Conservation (phyloP, 2,888 invertebrate species). For the Drosophila peninsularis region DNA sequence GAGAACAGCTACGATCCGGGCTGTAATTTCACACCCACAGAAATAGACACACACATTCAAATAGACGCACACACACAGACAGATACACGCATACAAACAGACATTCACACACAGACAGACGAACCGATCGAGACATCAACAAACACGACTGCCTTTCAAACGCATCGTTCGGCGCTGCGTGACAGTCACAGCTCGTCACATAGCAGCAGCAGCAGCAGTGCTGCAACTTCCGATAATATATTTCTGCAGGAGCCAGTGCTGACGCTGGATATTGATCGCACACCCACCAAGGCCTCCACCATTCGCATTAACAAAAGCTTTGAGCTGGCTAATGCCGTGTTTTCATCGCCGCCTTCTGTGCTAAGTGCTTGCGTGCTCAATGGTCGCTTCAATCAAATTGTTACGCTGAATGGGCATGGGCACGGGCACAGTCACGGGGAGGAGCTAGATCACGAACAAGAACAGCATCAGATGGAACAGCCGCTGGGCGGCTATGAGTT, state of each 20-base stretch:
- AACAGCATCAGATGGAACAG: slow-evolving; percentile 11
- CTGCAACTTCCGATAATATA: slow-evolving; percentile 80
- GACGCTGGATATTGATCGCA: slow-evolving; percentile 84
- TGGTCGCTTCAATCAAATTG: slow-evolving; percentile 84
- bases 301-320: slow-evolving; percentile 84
- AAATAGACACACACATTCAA: slow-evolving; percentile 10
- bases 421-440: slow-evolving; percentile 40
- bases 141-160: slow-evolving; percentile 50
- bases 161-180: slow-evolving; percentile 66
- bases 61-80: slow-evolving; percentile 14
- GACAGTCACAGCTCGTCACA: slow-evolving; percentile 79
- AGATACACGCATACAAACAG: slow-evolving; percentile 9
- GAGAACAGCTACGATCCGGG: slow-evolving; percentile 25
- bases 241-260: slow-evolving; percentile 85
- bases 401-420: slow-evolving; percentile 73
- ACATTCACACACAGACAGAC: slow-evolving; percentile 18
- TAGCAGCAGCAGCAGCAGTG: slow-evolving; percentile 72
- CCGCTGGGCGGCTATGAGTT: slow-evolving; percentile 64
- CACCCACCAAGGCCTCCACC: slow-evolving; percentile 84
- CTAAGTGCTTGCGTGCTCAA: slow-evolving; percentile 74
- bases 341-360: slow-evolving; percentile 81
- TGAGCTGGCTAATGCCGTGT: slow-evolving; percentile 80
- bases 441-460: slow-evolving; percentile 35
- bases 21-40: slow-evolving; percentile 26
- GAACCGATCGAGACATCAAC: slow-evolving; percentile 19